phyloP scores from a whole-genome alignment of 2,113 vertebrate genomes.

The Thalassarche chlororhynchos region DNA sequence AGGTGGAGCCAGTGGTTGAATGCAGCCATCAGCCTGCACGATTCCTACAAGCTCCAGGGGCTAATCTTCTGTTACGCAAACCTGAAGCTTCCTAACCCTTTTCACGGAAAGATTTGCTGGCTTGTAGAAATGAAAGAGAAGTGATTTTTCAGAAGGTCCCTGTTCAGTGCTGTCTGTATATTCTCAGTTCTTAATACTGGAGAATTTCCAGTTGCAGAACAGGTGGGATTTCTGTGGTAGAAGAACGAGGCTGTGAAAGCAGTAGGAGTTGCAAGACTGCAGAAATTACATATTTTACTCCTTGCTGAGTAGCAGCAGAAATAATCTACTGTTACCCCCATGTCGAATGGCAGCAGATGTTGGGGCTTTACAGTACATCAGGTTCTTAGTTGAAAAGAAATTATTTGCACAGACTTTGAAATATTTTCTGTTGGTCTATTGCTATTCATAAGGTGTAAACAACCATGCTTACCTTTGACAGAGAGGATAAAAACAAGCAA shows the following conservation, averaged over 20 bases:
- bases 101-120: background rate
- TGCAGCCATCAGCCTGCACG: background rate
- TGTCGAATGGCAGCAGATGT: slow-evolving; percentile 7
- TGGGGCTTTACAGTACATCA: background rate
- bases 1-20: background rate
- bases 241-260: background rate
- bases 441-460: slow-evolving; percentile 22
- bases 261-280: background rate
- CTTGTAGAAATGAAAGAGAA: background rate
- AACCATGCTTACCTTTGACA: background rate
- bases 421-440: slow-evolving; percentile 14
- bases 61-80: background rate
- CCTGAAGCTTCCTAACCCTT: background rate
- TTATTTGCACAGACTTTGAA: background rate
- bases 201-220: background rate
- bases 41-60: background rate
- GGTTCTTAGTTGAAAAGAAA: background rate
- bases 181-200: background rate
- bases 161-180: background rate
- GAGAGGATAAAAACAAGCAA: background rate
- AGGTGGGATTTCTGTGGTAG: background rate
- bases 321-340: background rate
- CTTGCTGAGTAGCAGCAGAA: slow-evolving; percentile 7
- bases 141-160: background rate
- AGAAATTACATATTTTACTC: background rate